These are phyloP conservation scores for Baryphthengus martii DNA, from an alignment of 2,113 vertebrate genomes.

Conservation along the genomic window DNA sequence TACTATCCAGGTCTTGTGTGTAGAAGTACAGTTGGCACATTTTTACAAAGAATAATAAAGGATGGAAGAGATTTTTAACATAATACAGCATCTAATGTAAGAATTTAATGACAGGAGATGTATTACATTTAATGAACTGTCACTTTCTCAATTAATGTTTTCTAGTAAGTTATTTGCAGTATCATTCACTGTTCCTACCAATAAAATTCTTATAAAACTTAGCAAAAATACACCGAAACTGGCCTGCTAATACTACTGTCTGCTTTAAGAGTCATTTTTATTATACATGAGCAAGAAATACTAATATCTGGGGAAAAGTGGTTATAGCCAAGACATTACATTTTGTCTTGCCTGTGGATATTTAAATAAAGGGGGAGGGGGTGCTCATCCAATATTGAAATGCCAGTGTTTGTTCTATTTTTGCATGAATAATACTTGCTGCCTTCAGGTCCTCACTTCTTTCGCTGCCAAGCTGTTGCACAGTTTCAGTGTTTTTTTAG, in stretches of 20 bases:
- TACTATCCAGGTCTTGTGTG: neutral
- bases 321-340: conserved; percentile 59
- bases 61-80: neutral
- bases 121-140: conserved; percentile 2
- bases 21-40: neutral
- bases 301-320: conserved; percentile 38
- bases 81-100: neutral
- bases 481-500: conserved; percentile 66
- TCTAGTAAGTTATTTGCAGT: conserved; percentile 32
- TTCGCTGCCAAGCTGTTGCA: conserved; percentile 70
- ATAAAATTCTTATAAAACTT: conserved; percentile 5
- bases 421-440: conserved; percentile 68
- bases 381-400: conserved; percentile 60
- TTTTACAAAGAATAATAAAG: neutral
- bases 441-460: conserved; percentile 65
- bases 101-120: neutral
- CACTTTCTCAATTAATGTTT: conserved; percentile 42
- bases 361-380: conserved; percentile 47
- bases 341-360: conserved; percentile 51
- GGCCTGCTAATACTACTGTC: neutral
- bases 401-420: conserved; percentile 68
- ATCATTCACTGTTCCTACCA: neutral
- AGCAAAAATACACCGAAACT: conserved; percentile 2
- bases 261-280: conserved; percentile 40
- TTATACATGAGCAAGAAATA: conserved; percentile 48